phyloP scores from a whole-genome alignment of 2,797 vertebrate genomes.

The Schizothorax lantsangensis region DNA sequence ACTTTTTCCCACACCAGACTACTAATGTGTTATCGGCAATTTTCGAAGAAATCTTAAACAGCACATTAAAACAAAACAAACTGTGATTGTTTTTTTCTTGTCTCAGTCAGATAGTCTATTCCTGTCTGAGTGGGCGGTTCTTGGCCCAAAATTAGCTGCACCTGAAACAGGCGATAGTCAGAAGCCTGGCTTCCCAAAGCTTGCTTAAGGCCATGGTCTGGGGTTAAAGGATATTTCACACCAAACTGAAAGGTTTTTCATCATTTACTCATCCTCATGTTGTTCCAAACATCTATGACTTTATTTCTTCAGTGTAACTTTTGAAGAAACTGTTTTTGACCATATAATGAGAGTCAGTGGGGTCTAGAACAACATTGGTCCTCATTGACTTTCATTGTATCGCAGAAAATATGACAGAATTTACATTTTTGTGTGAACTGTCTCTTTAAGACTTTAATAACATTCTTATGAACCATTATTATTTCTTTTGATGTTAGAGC shows the following conservation, averaged over 20 bases:
- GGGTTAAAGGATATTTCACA: background rate
- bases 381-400: background rate
- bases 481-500: background rate
- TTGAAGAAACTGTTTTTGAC: constrained; percentile 1
- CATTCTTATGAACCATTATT: background rate
- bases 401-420: background rate
- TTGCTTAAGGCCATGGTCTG: background rate
- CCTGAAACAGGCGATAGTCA: background rate
- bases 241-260: background rate
- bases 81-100: background rate
- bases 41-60: background rate
- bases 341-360: background rate
- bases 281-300: background rate
- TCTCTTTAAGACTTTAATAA: background rate
- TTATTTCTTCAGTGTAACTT: background rate
- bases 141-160: background rate
- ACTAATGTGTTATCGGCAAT: background rate
- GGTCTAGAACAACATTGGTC: background rate
- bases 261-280: background rate
- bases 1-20: background rate
- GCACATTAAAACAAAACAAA: background rate
- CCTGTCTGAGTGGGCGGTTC: background rate
- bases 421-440: background rate
- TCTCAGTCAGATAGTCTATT: background rate
- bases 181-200: background rate